These are phyloP conservation scores for Heliornis fulica DNA, from an alignment of 2,113 vertebrate species.

Conservation along the genomic window DNA sequence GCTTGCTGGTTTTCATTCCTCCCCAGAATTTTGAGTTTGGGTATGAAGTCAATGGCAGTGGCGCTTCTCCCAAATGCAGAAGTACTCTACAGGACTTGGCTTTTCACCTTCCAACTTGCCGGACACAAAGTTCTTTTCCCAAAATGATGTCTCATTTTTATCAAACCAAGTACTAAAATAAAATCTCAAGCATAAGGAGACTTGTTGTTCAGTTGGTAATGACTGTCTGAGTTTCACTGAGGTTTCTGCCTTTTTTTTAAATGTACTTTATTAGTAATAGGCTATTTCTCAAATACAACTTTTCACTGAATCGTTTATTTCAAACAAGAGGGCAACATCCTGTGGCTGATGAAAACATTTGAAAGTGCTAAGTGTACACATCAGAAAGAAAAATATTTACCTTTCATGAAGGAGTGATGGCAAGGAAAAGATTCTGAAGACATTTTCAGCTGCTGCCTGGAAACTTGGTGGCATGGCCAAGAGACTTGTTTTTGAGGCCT, in stretches of 20 bases:
- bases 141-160: not conserved
- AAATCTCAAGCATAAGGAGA: not conserved
- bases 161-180: not conserved
- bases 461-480: not conserved
- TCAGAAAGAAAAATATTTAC: conserved; percentile 50
- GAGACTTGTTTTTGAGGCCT: not conserved
- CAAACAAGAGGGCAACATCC: not conserved
- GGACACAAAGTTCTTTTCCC: not conserved
- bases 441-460: not conserved
- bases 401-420: not conserved
- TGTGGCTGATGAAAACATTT: conserved; percentile 10
- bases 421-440: not conserved
- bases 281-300: not conserved
- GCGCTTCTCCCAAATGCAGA: not conserved
- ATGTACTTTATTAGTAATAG: not conserved
- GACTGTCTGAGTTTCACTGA: not conserved
- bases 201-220: not conserved
- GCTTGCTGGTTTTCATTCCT: not conserved
- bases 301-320: not conserved
- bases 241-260: not conserved
- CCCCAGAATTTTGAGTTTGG: not conserved
- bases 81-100: not conserved
- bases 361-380: not conserved
- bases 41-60: not conserved
- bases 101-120: not conserved